Evolutionary conservation across 2,888 invertebrate genomes (phyloP).

Genomic region (Teleiodes luculella): DNA sequence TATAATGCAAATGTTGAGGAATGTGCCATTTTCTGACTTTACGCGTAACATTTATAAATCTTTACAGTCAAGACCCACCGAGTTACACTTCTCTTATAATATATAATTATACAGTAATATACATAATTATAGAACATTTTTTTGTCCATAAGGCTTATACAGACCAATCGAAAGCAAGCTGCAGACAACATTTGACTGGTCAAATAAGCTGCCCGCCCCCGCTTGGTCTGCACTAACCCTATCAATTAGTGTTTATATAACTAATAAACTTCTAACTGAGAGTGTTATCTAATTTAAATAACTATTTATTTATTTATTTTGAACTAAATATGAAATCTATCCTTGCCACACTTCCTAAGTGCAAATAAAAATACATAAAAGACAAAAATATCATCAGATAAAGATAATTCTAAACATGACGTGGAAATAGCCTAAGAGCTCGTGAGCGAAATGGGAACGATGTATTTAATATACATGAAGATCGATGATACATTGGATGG

Average conservation of each 20-base stretch:
- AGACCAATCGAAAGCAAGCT: neutral
- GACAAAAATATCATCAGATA: neutral
- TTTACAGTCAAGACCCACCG: constrained; percentile 33
- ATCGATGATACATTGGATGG: neutral
- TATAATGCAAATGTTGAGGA: neutral
- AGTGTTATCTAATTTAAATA: constrained; percentile 52
- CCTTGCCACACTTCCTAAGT: constrained; percentile 28
- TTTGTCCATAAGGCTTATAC: constrained; percentile 35
- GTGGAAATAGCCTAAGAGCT: neutral
- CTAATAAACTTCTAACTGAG: constrained; percentile 51
- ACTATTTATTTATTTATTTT: constrained; percentile 42
- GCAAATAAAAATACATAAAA: neutral
- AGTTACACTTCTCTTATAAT: constrained; percentile 53
- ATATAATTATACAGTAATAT: constrained; percentile 46
- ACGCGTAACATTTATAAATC: constrained; percentile 8
- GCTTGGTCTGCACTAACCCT: neutral
- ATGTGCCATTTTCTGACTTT: neutral
- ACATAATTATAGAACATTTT: constrained; percentile 43
- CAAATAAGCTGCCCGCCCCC: neutral
- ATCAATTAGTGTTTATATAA: constrained; percentile 46
- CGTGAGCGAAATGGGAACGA: constrained; percentile 6
- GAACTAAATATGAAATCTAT: constrained; percentile 44
- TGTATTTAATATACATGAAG: neutral
- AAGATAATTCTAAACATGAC: neutral
- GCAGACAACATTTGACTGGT: neutral